A percentile compares a stretch with the other conserved stretches of the same genome.
These are phyloP conservation scores for Paedocypris micromegethes DNA, from an alignment of 2,797 vertebrate genomes.

Conservation along the genomic window DNA sequence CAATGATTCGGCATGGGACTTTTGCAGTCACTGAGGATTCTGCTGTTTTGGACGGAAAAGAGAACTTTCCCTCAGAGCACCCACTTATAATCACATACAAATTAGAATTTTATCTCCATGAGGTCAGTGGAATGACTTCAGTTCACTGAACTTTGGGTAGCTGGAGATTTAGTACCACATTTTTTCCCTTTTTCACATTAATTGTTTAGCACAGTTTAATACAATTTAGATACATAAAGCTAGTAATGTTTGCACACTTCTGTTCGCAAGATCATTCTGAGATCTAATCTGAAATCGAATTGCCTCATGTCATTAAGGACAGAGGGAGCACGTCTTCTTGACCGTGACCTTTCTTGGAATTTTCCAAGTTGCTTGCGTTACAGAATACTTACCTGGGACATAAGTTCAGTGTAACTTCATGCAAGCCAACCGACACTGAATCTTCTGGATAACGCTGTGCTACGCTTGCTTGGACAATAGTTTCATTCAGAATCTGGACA, in stretches of 20 bases:
- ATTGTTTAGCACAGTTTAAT: too few relatives aligned
- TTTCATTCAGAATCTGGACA: constrained; percentile 11
- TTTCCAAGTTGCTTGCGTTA: background rate
- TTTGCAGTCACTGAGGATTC: constrained; percentile 44
- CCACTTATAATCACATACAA: constrained; percentile 42
- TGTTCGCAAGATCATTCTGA: too few relatives aligned
- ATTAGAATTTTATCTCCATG: constrained; percentile 47
- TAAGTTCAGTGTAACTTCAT: background rate
- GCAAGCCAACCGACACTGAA: too few relatives aligned
- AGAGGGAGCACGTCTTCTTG: background rate
- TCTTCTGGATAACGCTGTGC: too few relatives aligned
- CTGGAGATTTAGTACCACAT: constrained; percentile 29
- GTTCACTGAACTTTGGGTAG: constrained; percentile 12
- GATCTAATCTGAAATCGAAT: too few relatives aligned
- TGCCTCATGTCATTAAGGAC: too few relatives aligned
- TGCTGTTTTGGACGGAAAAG: constrained; percentile 43
- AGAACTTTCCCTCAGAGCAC: constrained; percentile 36
- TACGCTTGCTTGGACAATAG: constrained; percentile 24
- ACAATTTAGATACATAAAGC: too few relatives aligned
- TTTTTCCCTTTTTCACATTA: too few relatives aligned
- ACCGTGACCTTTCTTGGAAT: background rate
- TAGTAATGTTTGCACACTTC: too few relatives aligned
- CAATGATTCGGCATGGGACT: constrained; percentile 37
- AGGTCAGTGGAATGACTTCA: constrained; percentile 32
- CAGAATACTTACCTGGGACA: constrained; percentile 7